phyloP scores from a whole-genome alignment of 2,113 vertebrate species.

The Hemicordylus capensis region DNA sequence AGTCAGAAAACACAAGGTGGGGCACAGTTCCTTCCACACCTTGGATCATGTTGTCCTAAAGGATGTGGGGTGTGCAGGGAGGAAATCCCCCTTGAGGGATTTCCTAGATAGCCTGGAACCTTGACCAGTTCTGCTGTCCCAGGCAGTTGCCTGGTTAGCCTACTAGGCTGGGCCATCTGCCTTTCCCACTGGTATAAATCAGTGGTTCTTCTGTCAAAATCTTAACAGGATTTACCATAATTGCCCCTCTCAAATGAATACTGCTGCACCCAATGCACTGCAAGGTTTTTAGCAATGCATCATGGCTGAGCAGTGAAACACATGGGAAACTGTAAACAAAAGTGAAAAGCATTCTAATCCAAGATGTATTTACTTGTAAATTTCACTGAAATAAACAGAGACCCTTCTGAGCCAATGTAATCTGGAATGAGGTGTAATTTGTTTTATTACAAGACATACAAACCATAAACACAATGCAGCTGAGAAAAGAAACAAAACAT shows the following conservation, averaged over 20 bases:
- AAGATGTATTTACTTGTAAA: not conserved
- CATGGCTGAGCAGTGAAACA: not conserved
- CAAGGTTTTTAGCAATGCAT: not conserved
- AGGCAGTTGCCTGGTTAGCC: not conserved
- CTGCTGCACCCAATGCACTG: not conserved
- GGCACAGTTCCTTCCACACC: not conserved
- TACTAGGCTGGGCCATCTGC: not conserved
- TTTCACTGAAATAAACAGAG: not conserved
- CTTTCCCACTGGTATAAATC: not conserved
- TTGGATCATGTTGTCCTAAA: not conserved
- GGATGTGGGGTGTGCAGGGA: not conserved
- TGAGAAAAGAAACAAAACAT: not conserved
- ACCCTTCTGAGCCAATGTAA: no score
- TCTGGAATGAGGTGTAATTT: not conserved
- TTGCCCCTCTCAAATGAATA: not conserved
- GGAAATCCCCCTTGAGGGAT: not conserved
- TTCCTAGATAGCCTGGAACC: not conserved
- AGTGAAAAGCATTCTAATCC: not conserved
- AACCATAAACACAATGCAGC: not conserved
- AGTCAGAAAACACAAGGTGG: not conserved
- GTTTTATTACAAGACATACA: not conserved
- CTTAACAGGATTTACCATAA: not conserved
- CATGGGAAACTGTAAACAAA: not conserved
- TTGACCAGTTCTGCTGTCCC: not conserved
- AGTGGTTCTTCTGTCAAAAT: not conserved